These are phyloP conservation scores for Terrapene triunguis DNA, from an alignment of 2,113 vertebrate species.

Conservation along the genomic window DNA sequence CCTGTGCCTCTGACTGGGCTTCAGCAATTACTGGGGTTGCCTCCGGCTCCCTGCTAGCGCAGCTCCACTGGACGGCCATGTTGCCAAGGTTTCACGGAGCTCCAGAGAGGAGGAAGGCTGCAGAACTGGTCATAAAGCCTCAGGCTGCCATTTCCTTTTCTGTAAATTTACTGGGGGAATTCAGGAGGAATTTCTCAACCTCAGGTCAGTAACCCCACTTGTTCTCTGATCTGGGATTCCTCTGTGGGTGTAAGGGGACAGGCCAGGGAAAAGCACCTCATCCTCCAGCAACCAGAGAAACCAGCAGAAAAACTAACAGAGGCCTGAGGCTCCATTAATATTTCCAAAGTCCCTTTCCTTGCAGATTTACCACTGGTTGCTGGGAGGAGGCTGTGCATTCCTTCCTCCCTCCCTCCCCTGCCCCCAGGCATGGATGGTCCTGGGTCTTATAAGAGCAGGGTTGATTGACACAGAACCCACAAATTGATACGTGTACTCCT, in stretches of 20 bases:
- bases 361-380: neutral
- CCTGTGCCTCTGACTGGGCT: neutral
- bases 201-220: neutral
- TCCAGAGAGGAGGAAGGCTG: neutral
- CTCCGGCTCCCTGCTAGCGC: neutral
- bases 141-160: neutral
- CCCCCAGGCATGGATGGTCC: neutral
- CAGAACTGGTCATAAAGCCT: neutral
- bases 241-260: neutral
- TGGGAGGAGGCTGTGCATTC: neutral
- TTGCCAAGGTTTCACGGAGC: neutral
- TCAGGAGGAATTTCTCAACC: neutral
- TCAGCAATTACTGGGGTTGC: neutral
- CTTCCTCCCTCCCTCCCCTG: too few relatives aligned
- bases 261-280: neutral
- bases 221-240: neutral
- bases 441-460: neutral
- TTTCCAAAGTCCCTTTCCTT: neutral
- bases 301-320: neutral
- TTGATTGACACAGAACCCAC: fast-evolving
- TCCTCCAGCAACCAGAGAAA: neutral
- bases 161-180: neutral
- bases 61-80: neutral
- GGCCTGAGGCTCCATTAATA: too few relatives aligned
- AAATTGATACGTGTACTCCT: fast-evolving